Evolutionary conservation across 2,888 invertebrate species (phyloP).

Genomic region (Cheilosia urbana): DNA sequence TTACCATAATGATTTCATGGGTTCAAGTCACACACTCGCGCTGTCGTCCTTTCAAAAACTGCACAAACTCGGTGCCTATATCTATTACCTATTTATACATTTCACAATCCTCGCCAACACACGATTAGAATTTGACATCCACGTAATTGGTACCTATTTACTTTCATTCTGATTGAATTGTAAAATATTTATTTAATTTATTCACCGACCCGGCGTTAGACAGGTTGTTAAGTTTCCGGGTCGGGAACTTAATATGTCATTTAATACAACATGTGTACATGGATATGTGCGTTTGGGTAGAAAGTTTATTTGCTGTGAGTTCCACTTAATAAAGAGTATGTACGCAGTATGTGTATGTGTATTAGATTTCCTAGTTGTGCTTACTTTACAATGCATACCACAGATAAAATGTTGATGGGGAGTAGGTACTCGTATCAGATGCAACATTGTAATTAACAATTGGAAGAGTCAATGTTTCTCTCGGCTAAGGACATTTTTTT

Average conservation of each 20-base stretch:
- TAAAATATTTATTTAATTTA: slow-evolving; percentile 72
- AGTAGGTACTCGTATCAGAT: too few relatives aligned
- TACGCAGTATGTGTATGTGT: too few relatives aligned
- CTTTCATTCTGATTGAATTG: slow-evolving; percentile 71
- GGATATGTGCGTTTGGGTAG: slow-evolving; percentile 2
- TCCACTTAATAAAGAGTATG: too few relatives aligned
- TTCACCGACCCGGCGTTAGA: slow-evolving; percentile 56
- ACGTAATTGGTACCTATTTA: slow-evolving; percentile 64
- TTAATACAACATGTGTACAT: slow-evolving; percentile 17
- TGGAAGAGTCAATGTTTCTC: too few relatives aligned
- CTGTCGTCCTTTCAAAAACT: slow-evolving; percentile 30
- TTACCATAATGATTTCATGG: too few relatives aligned
- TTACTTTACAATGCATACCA: too few relatives aligned
- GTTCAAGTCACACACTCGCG: slow-evolving; percentile 18
- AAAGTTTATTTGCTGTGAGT: too few relatives aligned
- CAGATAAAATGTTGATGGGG: too few relatives aligned
- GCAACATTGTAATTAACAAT: too few relatives aligned
- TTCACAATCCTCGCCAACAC: background rate
- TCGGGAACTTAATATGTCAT: slow-evolving; percentile 62
- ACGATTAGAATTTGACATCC: slow-evolving; percentile 36
- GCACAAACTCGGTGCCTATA: slow-evolving; percentile 1
- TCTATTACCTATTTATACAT: slow-evolving; percentile 7
- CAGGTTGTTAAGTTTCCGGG: slow-evolving; percentile 67
- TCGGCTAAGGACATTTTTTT: too few relatives aligned
- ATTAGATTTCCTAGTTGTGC: too few relatives aligned